Base-by-base conservation (phyloP, 1,140 invertebrate genomes). In the Drosophila subpulchrella region DNA sequence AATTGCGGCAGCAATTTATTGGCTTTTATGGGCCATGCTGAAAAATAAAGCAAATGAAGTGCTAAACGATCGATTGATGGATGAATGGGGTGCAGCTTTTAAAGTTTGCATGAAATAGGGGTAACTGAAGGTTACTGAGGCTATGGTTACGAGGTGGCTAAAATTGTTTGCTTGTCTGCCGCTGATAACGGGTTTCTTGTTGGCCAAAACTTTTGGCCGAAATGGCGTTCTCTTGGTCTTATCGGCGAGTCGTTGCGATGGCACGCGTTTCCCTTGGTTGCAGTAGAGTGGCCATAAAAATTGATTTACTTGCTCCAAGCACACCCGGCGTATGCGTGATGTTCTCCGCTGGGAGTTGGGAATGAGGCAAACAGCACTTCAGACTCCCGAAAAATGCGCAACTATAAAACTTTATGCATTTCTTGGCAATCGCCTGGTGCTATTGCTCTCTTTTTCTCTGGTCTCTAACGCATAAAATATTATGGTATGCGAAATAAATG, bases 381-480 rank as follows among this genome's bases (percentile, higher is more conserved):
- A 36, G 15, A 17, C 17, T 32, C 24, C 46, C 63, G 42, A 55
- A 83, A 70, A 76, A 70, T 73, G 81, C 39, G 51, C 44, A 86
- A 66, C 83, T 80, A 88, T 89, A 89, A 88, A 80, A 82, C 57
- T 88, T 88, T 83, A 86, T 86, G 82, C 83, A 82, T 85, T 78
- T 84, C 79, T 66, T 61, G 46, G 65, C 75, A 71, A 59, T 84
- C 73, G 57, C 34, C 34, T 55, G 36, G 41, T 48, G 30, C 56
- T 47, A 65, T 62, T 66, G 42, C 54, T 51, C 13, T 12, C 42
- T 46, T 39, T 11, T 15, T 24, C 42, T 48, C 47, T 55, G 54
- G 27, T 61, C 38, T 51, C 59, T 74, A 78, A 75, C 82, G 82
- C 82, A 88, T 89, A 83, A 88, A 77, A 88, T 88, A 83, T 79